Percentiles rank a stretch among this genome's conserved stretches.
phyloP scores from a whole-genome alignment of 2,113 vertebrate genomes.

The Dipodomys ordii region DNA sequence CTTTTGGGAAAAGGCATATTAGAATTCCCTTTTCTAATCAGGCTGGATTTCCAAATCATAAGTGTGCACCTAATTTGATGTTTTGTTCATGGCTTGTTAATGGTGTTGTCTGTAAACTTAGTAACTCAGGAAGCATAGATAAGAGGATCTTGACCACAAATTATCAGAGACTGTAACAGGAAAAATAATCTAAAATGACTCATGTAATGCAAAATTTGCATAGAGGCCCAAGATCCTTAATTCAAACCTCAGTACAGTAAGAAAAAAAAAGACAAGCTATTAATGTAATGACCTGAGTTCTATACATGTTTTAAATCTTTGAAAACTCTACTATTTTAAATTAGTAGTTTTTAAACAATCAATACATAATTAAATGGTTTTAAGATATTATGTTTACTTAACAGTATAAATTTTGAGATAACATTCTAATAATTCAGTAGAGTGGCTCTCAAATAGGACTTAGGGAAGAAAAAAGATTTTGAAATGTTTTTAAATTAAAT shows the following conservation, averaged over 20 bases:
- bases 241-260: background rate
- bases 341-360: background rate
- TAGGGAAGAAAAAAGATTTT: background rate
- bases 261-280: background rate
- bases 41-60: background rate
- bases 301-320: background rate
- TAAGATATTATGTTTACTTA: constrained; percentile 17
- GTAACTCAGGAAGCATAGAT: too few relatives aligned
- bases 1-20: background rate
- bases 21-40: background rate
- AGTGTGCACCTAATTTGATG: too few relatives aligned
- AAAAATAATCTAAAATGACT: too few relatives aligned
- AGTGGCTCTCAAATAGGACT: background rate
- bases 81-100: too few relatives aligned
- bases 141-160: too few relatives aligned
- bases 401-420: background rate
- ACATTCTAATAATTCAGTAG: background rate
- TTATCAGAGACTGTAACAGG: too few relatives aligned
- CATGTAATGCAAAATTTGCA: too few relatives aligned
- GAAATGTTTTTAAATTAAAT: background rate
- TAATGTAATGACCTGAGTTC: background rate
- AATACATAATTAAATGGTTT: background rate
- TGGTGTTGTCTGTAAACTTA: too few relatives aligned
- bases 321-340: background rate
- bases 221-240: background rate